A percentile compares a stretch with the other conserved stretches of the same genome.
phyloP scores from a whole-genome alignment of 2,113 vertebrate genomes.

The Toxotes jaculatrix region DNA sequence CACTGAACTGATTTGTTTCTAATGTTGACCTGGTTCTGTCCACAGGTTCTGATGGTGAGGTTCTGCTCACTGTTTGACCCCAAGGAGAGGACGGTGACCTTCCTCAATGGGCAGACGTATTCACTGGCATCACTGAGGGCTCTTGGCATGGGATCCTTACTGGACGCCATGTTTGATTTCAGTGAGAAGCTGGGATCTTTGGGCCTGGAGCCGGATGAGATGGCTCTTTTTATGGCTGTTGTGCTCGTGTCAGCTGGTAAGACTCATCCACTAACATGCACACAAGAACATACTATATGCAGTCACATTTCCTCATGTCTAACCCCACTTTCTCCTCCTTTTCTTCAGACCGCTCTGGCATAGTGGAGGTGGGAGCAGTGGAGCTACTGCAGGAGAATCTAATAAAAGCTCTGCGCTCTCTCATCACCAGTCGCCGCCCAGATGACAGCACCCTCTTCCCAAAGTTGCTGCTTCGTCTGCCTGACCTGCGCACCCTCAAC shows the following conservation, averaged over 20 bases:
- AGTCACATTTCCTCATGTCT: not conserved
- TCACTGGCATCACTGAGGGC: constrained; percentile 80
- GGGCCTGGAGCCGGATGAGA: constrained; percentile 86
- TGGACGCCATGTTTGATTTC: constrained; percentile 87
- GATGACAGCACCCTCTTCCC: constrained; percentile 84
- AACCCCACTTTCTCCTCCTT: not conserved
- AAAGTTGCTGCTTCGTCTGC: constrained; percentile 85
- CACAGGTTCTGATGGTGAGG: constrained; percentile 87
- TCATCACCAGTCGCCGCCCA: constrained; percentile 81
- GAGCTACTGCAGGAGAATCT: constrained; percentile 87
- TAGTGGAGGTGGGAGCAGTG: constrained; percentile 81
- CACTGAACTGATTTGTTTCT: not conserved
- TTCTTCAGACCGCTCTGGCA: constrained; percentile 82
- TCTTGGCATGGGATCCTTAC: constrained; percentile 82
- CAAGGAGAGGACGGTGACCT: constrained; percentile 84
- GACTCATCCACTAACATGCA: not conserved
- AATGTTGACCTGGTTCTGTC: constrained; percentile 20
- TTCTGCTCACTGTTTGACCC: constrained; percentile 87
- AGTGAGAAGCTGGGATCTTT: constrained; percentile 84
- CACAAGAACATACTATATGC: not conserved
- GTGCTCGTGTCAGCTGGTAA: constrained; percentile 87
- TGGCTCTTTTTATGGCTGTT: constrained; percentile 88
- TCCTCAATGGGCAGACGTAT: constrained; percentile 86
- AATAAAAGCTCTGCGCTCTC: constrained; percentile 83
- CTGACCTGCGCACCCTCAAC: constrained; percentile 87